A percentile compares a stretch with the other conserved stretches of the same genome.
These are phyloP conservation scores for Lordiphosa collinella DNA, from an alignment of 1,140 invertebrate genomes.

Conservation along the genomic window DNA sequence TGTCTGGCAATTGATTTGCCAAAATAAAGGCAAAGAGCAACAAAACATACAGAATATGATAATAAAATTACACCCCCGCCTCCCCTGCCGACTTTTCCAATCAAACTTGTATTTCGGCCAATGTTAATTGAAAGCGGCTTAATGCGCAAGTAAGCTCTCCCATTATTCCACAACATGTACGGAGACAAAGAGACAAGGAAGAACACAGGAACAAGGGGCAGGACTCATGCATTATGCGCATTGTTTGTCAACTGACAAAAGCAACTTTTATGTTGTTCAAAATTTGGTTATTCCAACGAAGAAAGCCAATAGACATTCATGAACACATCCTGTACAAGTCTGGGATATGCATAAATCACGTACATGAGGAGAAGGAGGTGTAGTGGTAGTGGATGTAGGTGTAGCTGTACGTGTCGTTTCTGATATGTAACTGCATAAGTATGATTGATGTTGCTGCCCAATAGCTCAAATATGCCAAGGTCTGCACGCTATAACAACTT, in stretches of 20 bases:
- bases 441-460: slow-evolving; percentile 49
- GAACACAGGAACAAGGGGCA: too few species aligned
- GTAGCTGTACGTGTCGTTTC: slow-evolving; percentile 12
- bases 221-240: slow-evolving; percentile 68
- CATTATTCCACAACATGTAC: slow-evolving; percentile 70
- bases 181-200: slow-evolving; percentile 4
- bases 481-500: slow-evolving; percentile 34
- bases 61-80: slow-evolving; percentile 28
- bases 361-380: slow-evolving; percentile 1
- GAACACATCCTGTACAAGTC: slow-evolving; percentile 7
- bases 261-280: too few species aligned
- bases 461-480: slow-evolving; percentile 10
- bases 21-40: slow-evolving; percentile 38
- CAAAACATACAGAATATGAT: slow-evolving; percentile 58
- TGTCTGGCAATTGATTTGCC: slow-evolving; percentile 57
- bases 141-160: slow-evolving; percentile 72
- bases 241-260: too few species aligned
- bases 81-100: slow-evolving; percentile 41
- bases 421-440: slow-evolving; percentile 54
- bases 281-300: too few species aligned
- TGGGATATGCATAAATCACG: slow-evolving; percentile 25
- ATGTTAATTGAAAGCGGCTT: slow-evolving; percentile 71
- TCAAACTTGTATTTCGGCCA: slow-evolving; percentile 67
- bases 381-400: not conserved
- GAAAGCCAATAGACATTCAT: not conserved